phyloP scores from a whole-genome alignment of 1,140 invertebrate genomes.

The Chrysopa pallens region DNA sequence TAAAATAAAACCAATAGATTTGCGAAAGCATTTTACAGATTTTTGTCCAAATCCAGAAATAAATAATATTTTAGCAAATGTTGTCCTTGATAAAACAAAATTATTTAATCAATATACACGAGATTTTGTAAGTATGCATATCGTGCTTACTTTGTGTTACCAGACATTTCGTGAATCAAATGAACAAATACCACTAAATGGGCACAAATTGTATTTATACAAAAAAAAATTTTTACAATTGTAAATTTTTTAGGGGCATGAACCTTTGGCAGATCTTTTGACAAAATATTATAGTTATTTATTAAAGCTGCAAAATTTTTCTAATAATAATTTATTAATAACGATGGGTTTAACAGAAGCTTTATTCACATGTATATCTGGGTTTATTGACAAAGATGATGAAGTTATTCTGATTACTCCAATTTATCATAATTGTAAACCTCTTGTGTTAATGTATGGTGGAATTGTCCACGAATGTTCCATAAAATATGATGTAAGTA shows the following conservation, averaged over 20 bases:
- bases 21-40: too few species aligned
- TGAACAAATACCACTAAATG: too few species aligned
- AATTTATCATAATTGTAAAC: conserved; percentile 66
- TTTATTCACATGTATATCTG: conserved; percentile 61
- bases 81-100: conserved; percentile 43
- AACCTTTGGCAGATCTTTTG: conserved; percentile 64
- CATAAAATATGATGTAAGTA: too few species aligned
- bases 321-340: conserved; percentile 50
- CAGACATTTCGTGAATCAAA: too few species aligned
- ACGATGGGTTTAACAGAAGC: conserved; percentile 82
- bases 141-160: not conserved
- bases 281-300: conserved; percentile 65
- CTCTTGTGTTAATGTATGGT: too few species aligned
- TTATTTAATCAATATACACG: conserved; percentile 76
- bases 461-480: too few species aligned
- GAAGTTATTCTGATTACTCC: conserved; percentile 95
- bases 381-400: conserved; percentile 61
- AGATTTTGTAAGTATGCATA: conserved; percentile 38
- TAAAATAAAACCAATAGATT: too few species aligned
- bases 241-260: conserved; percentile 56
- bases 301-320: conserved; percentile 37
- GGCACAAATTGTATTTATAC: too few species aligned
- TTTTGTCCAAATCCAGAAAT: too few species aligned
- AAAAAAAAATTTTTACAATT: too few species aligned
- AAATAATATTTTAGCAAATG: conserved; percentile 30